phyloP scores from a whole-genome alignment of 2,888 invertebrate genomes.

The Elysia crispata region DNA sequence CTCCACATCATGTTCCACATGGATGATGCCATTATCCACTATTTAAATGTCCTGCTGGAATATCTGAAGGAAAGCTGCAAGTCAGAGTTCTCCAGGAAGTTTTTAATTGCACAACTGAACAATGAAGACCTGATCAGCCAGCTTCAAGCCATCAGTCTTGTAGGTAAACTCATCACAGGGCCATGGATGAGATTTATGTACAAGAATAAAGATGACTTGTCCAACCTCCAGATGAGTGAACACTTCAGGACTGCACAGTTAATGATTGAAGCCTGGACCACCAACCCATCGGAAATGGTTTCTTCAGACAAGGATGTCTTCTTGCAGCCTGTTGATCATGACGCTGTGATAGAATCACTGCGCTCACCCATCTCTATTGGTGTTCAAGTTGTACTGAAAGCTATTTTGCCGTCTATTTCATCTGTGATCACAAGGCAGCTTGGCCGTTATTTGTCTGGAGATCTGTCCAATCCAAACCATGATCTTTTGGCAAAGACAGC shows the following conservation, averaged over 20 bases:
- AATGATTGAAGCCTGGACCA: not conserved
- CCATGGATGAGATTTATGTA: not conserved
- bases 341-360: not conserved
- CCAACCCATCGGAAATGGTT: not conserved
- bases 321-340: not conserved
- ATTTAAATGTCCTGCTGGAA: not conserved
- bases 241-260: not conserved
- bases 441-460: not conserved
- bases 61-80: not conserved
- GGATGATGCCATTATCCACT: not conserved
- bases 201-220: not conserved
- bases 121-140: no score
- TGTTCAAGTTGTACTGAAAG: not conserved
- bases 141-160: not conserved
- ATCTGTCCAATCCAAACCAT: not conserved
- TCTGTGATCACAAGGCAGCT: not conserved
- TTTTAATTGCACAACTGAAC: no score
- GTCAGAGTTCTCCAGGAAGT: not conserved
- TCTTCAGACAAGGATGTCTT: not conserved
- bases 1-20: slow-evolving; percentile 4
- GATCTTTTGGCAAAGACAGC: not conserved
- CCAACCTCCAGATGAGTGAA: not conserved
- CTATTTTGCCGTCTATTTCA: not conserved
- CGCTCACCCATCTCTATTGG: not conserved
- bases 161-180: not conserved